phyloP scores from a whole-genome alignment of 2,888 invertebrate genomes.

The Acanthosoma haemorrhoidale region DNA sequence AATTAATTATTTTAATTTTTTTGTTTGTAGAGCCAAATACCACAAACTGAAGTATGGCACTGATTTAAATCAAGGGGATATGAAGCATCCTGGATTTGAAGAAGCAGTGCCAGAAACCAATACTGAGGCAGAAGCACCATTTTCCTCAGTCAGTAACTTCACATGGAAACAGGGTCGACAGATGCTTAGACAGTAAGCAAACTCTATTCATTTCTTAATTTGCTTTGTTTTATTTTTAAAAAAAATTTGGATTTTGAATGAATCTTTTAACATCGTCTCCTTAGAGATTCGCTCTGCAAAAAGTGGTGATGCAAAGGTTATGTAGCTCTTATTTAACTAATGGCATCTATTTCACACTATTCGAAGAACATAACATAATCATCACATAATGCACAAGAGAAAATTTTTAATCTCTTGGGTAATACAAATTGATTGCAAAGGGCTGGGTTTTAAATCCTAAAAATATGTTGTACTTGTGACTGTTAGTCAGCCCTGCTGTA shows the following conservation, averaged over 20 bases:
- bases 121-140: constrained; percentile 63
- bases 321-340: background rate
- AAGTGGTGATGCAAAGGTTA: no score
- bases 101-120: constrained; percentile 55
- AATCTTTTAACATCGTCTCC: no score
- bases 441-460: no score
- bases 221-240: no score
- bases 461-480: no score
- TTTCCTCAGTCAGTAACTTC: constrained; percentile 76
- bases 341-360: background rate
- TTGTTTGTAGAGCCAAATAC: constrained; percentile 69
- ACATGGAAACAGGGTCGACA: constrained; percentile 96
- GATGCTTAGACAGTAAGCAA: constrained; percentile 84
- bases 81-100: constrained; percentile 66
- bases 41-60: constrained; percentile 95
- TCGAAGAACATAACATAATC: no score
- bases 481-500: no score
- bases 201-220: background rate
- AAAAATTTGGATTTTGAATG: no score
- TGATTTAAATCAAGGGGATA: constrained; percentile 82
- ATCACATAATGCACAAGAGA: no score
- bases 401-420: no score
- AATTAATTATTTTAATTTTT: background rate
- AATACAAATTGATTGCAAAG: no score
- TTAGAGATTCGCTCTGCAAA: no score